Percentiles rank a stretch among this genome's conserved stretches.
Conservation (phyloP, 2,113 vertebrate genomes). For the Holacanthus passer region DNA sequence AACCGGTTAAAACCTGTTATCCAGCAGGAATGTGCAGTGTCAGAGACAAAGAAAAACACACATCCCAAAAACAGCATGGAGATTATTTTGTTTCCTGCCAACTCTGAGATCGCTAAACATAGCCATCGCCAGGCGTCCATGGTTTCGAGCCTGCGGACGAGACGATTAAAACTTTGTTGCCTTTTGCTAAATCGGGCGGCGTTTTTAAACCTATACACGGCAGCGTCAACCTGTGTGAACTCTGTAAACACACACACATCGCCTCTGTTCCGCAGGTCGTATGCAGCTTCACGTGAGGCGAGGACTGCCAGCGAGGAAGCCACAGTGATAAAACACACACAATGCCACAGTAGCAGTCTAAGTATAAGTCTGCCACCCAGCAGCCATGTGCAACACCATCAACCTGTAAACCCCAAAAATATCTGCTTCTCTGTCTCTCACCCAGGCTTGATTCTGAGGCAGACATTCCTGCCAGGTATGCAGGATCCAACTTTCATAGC, state of each 20-base stretch:
- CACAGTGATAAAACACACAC: conserved; percentile 58
- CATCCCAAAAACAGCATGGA: conserved; percentile 70
- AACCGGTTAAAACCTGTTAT: conserved; percentile 76
- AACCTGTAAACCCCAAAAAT: conserved; percentile 34
- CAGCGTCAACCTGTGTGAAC: conserved; percentile 13
- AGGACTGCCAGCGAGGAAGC: conserved; percentile 45
- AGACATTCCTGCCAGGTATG: background rate
- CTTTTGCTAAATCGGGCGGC: conserved; percentile 44
- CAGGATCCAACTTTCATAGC: background rate
- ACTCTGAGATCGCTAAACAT: conserved; percentile 64
- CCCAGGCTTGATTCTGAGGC: background rate
- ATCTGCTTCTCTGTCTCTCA: too few species aligned
- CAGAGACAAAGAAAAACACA: conserved; percentile 72
- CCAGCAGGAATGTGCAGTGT: conserved; percentile 76
- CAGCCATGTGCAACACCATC: conserved; percentile 38
- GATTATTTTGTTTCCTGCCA: conserved; percentile 68
- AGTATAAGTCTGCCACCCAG: conserved; percentile 60
- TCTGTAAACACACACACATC: conserved; percentile 35
- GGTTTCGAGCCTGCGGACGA: conserved; percentile 34
- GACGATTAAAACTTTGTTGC: conserved; percentile 42
- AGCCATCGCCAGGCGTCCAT: conserved; percentile 33
- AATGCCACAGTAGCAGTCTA: conserved; percentile 38
- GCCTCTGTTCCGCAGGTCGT: conserved; percentile 32
- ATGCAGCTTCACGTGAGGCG: conserved; percentile 35
- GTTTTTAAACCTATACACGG: conserved; percentile 18